These are phyloP conservation scores for Amphiura filiformis DNA, from an alignment of 35 echinoderm and acorn worm genomes.

Conservation along the genomic window DNA sequence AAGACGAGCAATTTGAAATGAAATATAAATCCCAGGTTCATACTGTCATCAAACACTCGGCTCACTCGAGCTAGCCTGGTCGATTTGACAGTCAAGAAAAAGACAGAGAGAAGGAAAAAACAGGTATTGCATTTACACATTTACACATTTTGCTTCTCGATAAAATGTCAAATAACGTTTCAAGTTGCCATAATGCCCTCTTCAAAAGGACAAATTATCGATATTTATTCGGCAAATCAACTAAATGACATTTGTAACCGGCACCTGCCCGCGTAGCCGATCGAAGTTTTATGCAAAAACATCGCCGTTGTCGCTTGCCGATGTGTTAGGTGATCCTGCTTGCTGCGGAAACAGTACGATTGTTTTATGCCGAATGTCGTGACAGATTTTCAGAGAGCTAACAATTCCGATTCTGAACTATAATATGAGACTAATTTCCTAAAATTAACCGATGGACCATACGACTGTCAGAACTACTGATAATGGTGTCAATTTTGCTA, in stretches of 20 bases:
- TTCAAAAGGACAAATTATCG: not conserved
- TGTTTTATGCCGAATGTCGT: not conserved
- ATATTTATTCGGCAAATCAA: conserved; percentile 5
- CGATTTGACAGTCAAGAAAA: no score
- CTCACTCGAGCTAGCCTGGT: no score
- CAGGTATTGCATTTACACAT: not conserved
- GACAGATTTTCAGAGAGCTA: not conserved
- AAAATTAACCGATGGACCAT: not conserved
- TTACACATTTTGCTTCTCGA: not conserved
- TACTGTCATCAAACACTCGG: no score
- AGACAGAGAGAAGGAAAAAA: no score
- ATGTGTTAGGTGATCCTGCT: not conserved
- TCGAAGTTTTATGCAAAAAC: not conserved
- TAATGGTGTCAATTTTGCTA: no score
- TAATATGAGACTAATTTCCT: not conserved
- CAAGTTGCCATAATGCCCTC: not conserved
- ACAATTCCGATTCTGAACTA: not conserved
- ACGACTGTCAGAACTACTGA: not conserved
- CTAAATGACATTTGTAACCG: not conserved
- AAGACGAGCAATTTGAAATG: no score
- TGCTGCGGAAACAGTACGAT: not conserved
- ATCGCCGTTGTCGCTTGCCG: no score
- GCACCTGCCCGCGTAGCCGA: not conserved
- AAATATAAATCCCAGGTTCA: no score
- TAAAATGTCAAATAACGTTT: conserved; percentile 12